Conservation (phyloP, 1,140 invertebrate species). For the Sitobion miscanthi region DNA sequence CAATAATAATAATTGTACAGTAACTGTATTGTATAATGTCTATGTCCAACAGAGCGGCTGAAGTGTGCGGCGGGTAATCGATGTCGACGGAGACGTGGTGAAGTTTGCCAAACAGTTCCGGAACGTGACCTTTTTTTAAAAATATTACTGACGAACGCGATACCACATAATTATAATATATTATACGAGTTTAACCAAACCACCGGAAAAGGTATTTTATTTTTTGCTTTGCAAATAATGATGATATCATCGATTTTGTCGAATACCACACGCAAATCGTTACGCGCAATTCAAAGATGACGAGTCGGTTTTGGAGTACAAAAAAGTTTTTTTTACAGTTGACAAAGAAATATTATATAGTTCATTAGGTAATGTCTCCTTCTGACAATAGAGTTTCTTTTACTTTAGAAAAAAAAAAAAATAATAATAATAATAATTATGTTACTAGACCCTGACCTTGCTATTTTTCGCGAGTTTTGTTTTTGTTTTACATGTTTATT, state of each 20-base stretch:
- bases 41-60: background rate
- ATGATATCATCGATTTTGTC: slow-evolving; percentile 12
- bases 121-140: slow-evolving; percentile 30
- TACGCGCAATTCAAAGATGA: background rate
- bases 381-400: background rate
- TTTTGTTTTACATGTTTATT: background rate
- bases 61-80: background rate
- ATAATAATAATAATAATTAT: background rate
- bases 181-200: background rate
- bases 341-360: background rate
- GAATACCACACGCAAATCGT: background rate
- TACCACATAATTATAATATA: background rate
- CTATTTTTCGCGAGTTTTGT: background rate
- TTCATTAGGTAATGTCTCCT: background rate
- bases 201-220: background rate
- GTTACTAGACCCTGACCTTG: background rate
- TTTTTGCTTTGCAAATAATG: slow-evolving; percentile 21
- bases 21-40: background rate
- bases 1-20: background rate
- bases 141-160: background rate
- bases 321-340: background rate
- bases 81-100: background rate
- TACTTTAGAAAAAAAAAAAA: background rate
- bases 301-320: background rate
- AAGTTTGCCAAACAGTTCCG: background rate